phyloP scores from a whole-genome alignment of 1,140 invertebrate genomes.

The Sesamia nonagrioides region DNA sequence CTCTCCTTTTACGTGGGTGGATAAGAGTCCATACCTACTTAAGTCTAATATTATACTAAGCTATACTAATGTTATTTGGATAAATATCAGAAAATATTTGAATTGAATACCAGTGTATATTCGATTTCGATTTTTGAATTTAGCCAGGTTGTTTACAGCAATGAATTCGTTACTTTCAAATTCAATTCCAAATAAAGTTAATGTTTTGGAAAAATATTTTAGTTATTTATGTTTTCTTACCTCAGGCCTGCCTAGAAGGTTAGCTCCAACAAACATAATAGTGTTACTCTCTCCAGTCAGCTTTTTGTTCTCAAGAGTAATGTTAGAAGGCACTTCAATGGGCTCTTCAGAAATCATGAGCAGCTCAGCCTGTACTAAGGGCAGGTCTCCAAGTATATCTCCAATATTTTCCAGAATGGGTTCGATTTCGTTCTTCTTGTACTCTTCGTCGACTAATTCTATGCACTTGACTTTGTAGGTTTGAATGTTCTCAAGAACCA shows the following conservation, averaged over 20 bases:
- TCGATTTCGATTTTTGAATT: no score
- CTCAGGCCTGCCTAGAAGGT: conserved; percentile 74
- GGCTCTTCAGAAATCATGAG: conserved; percentile 80
- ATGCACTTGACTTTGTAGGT: conserved; percentile 91
- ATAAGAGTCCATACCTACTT: no score
- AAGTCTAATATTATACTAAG: no score
- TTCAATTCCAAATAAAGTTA: no score
- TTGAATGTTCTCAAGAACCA: conserved; percentile 93
- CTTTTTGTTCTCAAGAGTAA: conserved; percentile 90
- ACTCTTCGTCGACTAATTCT: conserved; percentile 89
- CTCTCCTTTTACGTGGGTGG: no score
- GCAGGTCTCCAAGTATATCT: conserved; percentile 89
- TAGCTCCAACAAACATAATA: conserved; percentile 87
- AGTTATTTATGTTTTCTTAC: conserved; percentile 58
- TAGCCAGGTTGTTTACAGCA: no score
- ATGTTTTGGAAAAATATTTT: conserved; percentile 2
- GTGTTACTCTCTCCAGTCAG: conserved; percentile 88
- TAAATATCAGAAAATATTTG: no score
- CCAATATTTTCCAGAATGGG: conserved; percentile 87
- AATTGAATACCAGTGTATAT: no score
- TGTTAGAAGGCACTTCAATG: conserved; percentile 82
- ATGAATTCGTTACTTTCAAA: no score
- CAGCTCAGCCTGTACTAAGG: conserved; percentile 89
- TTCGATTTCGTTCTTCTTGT: conserved; percentile 78
- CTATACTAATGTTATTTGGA: no score